Evolutionary conservation across 2,888 invertebrate genomes (phyloP).

Genomic region (Hemithea aestivaria): DNA sequence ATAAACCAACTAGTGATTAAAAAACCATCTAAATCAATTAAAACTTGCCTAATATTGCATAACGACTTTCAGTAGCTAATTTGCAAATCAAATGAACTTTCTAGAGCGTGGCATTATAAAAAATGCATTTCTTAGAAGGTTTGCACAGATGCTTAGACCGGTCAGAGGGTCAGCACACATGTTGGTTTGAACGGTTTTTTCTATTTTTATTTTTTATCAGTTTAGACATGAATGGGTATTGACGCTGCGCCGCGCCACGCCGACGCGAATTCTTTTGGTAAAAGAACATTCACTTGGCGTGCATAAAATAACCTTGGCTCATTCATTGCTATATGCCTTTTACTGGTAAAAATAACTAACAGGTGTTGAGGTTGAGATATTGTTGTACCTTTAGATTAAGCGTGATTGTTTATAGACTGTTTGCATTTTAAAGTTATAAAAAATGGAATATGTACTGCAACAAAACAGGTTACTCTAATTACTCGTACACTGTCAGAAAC

Average conservation of each 20-base stretch:
- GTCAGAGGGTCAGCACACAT: conserved; percentile 5
- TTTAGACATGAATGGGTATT: conserved; percentile 3
- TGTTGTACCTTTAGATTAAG: too few species aligned
- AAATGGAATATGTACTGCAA: too few species aligned
- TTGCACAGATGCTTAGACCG: conserved; percentile 10
- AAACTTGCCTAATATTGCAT: too few species aligned
- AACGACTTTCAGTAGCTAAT: too few species aligned
- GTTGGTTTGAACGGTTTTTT: conserved; percentile 3
- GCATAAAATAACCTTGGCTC: conserved; percentile 6
- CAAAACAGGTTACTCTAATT: too few species aligned
- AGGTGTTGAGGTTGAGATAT: too few species aligned
- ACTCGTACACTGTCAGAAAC: too few species aligned
- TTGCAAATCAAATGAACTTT: neutral
- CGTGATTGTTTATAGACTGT: too few species aligned
- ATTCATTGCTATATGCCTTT: conserved; percentile 1
- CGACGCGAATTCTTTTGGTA: neutral
- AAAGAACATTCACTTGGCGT: conserved; percentile 4
- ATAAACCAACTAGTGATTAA: too few species aligned
- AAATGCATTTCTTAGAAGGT: conserved; percentile 11
- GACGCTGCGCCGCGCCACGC: neutral
- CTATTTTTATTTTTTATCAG: neutral
- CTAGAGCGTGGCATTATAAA: neutral
- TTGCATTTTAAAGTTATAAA: too few species aligned
- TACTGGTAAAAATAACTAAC: neutral
- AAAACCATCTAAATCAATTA: too few species aligned